Percentiles rank a stretch among this genome's conserved stretches.
phyloP scores from a whole-genome alignment of 2,888 invertebrate genomes.

The Endotricha flammealis region DNA sequence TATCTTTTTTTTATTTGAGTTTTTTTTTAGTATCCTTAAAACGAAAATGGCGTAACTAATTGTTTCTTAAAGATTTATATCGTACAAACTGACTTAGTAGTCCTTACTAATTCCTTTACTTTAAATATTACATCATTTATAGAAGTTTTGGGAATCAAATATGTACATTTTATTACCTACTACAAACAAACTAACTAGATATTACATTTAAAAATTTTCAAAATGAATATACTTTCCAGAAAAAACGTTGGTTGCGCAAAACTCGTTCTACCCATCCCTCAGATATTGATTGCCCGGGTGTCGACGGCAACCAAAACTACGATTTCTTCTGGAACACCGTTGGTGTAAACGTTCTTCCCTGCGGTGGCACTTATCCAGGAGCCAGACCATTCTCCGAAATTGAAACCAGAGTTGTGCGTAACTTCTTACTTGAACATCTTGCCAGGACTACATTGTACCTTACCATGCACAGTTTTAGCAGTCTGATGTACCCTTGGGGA shows the following conservation, averaged over 20 bases:
- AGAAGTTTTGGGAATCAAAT: too few species aligned
- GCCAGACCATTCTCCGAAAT: slow-evolving; percentile 80
- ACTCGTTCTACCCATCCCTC: slow-evolving; percentile 74
- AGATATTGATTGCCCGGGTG: slow-evolving; percentile 77
- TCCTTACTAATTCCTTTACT: too few species aligned
- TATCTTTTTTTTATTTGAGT: too few species aligned
- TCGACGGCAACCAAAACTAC: slow-evolving; percentile 87
- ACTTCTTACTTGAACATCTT: slow-evolving; percentile 71
- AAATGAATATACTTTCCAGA: slow-evolving; percentile 57
- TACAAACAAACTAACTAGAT: too few species aligned
- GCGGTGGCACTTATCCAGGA: slow-evolving; percentile 81
- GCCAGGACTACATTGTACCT: slow-evolving; percentile 80
- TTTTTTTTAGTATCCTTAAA: too few species aligned
- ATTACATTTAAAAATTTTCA: too few species aligned
- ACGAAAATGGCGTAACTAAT: too few species aligned
- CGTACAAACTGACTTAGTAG: too few species aligned
- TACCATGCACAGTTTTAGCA: slow-evolving; percentile 88
- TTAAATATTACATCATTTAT: too few species aligned
- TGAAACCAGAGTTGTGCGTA: slow-evolving; percentile 79
- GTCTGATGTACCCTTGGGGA: slow-evolving; percentile 84
- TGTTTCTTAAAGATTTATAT: too few species aligned
- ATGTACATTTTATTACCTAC: too few species aligned
- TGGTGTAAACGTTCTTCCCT: slow-evolving; percentile 75
- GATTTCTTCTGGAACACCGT: slow-evolving; percentile 82
- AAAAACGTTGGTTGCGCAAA: slow-evolving; percentile 81